Evolutionary conservation across 2,113 vertebrate genomes (phyloP).

Genomic region (rat (Rattus norvegicus)): GRCr8 NC_086028.1:8743501-8744000

Average conservation of each 20-base stretch:
- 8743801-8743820: background rate
- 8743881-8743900: background rate
- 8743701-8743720: background rate
- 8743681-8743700: background rate
- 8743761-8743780: background rate
- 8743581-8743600: background rate
- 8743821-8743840: too few relatives aligned
- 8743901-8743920: background rate
- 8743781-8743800: accelerated
- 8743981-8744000: background rate
- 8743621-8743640: accelerated
- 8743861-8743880: background rate
- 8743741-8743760: background rate
- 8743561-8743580: slow-evolving; percentile 48
- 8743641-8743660: background rate
- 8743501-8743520: slow-evolving; percentile 66
- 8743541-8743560: slow-evolving; percentile 58
- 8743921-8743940: background rate
- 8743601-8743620: background rate
- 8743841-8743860: background rate
- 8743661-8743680: background rate
- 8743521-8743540: background rate
- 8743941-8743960: background rate
- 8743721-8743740: background rate
- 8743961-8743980: background rate